Evolutionary conservation across 1,140 invertebrate genomes (phyloP).

Genomic region (Cotesia chilonis): DNA sequence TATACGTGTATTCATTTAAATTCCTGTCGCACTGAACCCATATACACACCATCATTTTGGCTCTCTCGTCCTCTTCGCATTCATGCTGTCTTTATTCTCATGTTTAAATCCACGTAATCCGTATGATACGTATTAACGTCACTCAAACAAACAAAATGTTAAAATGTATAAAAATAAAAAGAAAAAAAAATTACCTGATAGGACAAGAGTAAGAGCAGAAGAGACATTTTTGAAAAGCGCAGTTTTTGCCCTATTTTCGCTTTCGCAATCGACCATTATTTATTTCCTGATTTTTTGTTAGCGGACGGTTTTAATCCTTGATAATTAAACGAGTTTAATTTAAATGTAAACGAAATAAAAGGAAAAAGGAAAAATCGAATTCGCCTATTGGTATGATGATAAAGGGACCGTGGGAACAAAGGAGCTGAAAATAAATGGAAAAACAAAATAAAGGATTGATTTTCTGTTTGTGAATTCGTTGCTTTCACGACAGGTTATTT

Average conservation of each 20-base stretch:
- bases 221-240: no score
- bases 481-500: conserved; percentile 31
- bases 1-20: conserved; percentile 4
- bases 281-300: no score
- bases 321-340: no score
- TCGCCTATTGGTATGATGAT: no score
- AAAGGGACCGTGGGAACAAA: no score
- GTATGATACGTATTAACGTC: conserved; percentile 27
- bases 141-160: conserved; percentile 2
- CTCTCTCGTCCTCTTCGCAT: not conserved
- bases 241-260: no score
- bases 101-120: conserved; percentile 42
- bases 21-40: not conserved
- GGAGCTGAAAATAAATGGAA: no score
- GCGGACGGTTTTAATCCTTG: no score
- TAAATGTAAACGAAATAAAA: no score
- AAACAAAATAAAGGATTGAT: not conserved
- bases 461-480: not conserved
- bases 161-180: not conserved
- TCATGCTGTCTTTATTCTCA: conserved; percentile 16
- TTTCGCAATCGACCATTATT: no score
- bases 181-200: not conserved
- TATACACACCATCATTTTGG: conserved; percentile 1
- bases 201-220: no score
- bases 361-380: no score